Conservation (phyloP, 2,888 invertebrate species). For the Dioctria linearis region DNA sequence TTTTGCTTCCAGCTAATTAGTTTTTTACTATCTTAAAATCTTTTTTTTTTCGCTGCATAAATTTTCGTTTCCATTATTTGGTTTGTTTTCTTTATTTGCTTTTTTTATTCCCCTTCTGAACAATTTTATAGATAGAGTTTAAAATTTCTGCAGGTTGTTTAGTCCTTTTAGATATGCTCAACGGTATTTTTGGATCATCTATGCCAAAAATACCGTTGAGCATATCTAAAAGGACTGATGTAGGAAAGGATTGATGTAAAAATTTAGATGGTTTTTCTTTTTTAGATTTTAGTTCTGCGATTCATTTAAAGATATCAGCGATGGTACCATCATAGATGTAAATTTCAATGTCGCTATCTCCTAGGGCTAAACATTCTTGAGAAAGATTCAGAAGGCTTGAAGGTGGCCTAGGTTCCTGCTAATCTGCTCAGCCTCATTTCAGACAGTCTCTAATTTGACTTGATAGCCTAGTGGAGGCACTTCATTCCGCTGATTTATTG, state of each 20-base stretch:
- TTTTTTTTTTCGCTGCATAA: not conserved
- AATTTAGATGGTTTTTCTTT: not conserved
- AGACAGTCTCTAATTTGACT: conserved; percentile 9
- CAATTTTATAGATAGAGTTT: conserved; percentile 14
- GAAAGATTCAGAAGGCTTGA: conserved; percentile 1
- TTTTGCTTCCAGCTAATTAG: conserved; percentile 1
- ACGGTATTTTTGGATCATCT: conserved; percentile 10
- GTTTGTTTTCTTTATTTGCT: not conserved
- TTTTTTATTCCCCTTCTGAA: not conserved
- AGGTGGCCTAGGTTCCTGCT: conserved; percentile 3
- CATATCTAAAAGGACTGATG: conserved; percentile 15
- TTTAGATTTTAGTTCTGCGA: not conserved
- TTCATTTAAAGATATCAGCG: conserved; percentile 7
- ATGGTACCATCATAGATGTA: not conserved
- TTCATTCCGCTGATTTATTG: conserved; percentile 1
- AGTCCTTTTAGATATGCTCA: conserved; percentile 12
- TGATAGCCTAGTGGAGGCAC: conserved; percentile 11
- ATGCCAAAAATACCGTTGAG: conserved; percentile 18
- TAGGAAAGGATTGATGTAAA: conserved; percentile 11
- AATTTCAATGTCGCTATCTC: not conserved
- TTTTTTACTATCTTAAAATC: conserved; percentile 13
- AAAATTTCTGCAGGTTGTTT: conserved; percentile 19
- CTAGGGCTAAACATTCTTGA: conserved; percentile 17
- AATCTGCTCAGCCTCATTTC: conserved; percentile 4
- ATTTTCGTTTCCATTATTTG: not conserved